Base-by-base conservation (phyloP, 2,113 vertebrate genomes). In the Gobio gobio region DNA sequence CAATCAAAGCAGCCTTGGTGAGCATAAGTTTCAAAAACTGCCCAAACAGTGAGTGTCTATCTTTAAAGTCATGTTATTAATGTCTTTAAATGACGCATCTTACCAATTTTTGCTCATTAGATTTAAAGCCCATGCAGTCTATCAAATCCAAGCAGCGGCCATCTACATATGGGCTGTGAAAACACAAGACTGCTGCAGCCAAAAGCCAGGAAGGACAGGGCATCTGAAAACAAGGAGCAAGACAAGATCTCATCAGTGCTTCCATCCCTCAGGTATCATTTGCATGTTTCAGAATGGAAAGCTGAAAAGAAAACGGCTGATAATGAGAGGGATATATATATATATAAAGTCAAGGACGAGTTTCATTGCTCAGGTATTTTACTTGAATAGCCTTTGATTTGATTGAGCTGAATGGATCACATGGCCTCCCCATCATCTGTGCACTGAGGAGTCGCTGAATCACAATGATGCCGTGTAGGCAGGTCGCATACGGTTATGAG, bases 81-180 rank as follows among this genome's bases (percentile, higher is more conserved):
- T 56, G 3, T 10, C 5, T 80, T 73, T 64, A 29, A 22, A 73
- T 61, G 40, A 40, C 40, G 36, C 9, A 22, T 90, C 95, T 85
- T 91, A 99, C 97, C 96, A 91, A 63, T 74, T 95, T 64, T 10
- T 91, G 90, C 0, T 86, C 91, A 61, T 93, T 92, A 2, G 90
- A 92, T 88, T 78, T 90, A 63, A 96, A 90, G 45, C 95, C 92
- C 49, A 88, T 90, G 90, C 96, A 98, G 40, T 88, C 82, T 45
- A 88, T 75, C 79, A 87, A 91, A 14, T 95, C 93, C 93, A 89
- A 90, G 86, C 96, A 97, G 29, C 87, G 90, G 1, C 90, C 88
- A 0, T 88, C 89, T 10, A 91, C 93, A 13, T 86, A 59, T 0
- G 93, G 90, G 24, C 88, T 78, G 51, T 93, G 94, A 82, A 86